phyloP scores from a whole-genome alignment of 2,888 invertebrate genomes.

The Ametastegia equiseti region DNA sequence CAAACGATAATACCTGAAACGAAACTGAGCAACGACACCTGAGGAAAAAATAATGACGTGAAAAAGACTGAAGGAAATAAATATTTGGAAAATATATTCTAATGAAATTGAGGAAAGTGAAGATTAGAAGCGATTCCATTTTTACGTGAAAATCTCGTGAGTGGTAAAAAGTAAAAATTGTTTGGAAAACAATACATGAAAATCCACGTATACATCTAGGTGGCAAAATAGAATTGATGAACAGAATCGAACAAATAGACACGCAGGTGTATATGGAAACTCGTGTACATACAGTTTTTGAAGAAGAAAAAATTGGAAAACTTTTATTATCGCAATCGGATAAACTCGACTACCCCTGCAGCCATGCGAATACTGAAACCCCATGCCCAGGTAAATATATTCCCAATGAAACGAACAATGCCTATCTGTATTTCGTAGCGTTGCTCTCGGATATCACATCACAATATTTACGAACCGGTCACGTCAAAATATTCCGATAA shows the following conservation, averaged over 20 bases:
- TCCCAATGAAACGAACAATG: slow-evolving; percentile 31
- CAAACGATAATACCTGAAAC: neutral
- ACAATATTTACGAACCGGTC: slow-evolving; percentile 26
- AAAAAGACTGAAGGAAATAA: neutral
- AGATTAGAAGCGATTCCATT: neutral
- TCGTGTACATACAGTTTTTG: neutral
- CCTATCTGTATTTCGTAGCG: slow-evolving; percentile 5
- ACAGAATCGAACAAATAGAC: neutral
- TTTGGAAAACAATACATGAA: neutral
- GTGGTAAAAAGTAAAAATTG: neutral
- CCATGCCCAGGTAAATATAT: slow-evolving; percentile 19
- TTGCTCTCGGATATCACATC: slow-evolving; percentile 12
- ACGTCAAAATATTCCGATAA: slow-evolving; percentile 37
- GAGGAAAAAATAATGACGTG: neutral
- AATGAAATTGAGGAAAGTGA: neutral
- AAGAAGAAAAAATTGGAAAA: slow-evolving; percentile 14
- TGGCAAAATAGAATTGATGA: neutral
- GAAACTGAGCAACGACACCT: neutral
- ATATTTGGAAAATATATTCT: neutral
- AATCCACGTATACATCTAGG: too few relatives aligned
- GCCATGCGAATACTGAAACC: neutral
- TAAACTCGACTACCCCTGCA: neutral
- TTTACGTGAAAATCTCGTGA: neutral
- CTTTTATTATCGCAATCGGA: slow-evolving; percentile 11
- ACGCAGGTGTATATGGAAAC: neutral